Conservation (phyloP, 2,113 vertebrate species). For the Myocastor coypus region DNA sequence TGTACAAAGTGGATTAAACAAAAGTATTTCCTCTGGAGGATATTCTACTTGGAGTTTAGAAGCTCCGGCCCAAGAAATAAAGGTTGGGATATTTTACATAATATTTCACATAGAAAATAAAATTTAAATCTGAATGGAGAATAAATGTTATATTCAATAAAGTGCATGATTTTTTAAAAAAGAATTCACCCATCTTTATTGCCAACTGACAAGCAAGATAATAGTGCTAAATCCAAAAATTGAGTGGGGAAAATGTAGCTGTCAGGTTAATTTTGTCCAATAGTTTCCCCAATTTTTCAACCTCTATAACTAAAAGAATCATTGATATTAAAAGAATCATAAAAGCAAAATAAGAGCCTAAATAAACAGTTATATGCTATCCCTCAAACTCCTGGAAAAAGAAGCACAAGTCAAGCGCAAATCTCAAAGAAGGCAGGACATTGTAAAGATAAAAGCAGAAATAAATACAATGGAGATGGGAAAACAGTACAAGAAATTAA, state of each 20-base stretch:
- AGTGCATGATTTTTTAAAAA: neutral
- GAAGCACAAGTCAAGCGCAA: too few species aligned
- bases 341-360: neutral
- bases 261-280: constrained; percentile 41
- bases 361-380: too few species aligned
- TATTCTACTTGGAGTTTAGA: neutral
- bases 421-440: too few species aligned
- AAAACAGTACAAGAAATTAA: too few species aligned
- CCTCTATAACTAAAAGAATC: neutral
- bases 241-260: neutral
- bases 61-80: neutral
- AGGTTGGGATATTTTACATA: neutral
- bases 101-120: neutral
- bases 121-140: constrained; percentile 1
- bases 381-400: too few species aligned
- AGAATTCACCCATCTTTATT: neutral
- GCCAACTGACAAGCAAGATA: neutral
- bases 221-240: neutral
- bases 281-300: neutral
- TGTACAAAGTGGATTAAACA: neutral
- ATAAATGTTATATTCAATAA: neutral
- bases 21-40: neutral
- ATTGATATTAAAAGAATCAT: constrained; percentile 18
- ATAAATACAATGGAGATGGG: too few species aligned
- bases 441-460: too few species aligned